A percentile compares a stretch with the other conserved stretches of the same genome.
Evolutionary conservation across 2,797 vertebrate genomes (phyloP).

Genomic region (Coilia nasus): DNA sequence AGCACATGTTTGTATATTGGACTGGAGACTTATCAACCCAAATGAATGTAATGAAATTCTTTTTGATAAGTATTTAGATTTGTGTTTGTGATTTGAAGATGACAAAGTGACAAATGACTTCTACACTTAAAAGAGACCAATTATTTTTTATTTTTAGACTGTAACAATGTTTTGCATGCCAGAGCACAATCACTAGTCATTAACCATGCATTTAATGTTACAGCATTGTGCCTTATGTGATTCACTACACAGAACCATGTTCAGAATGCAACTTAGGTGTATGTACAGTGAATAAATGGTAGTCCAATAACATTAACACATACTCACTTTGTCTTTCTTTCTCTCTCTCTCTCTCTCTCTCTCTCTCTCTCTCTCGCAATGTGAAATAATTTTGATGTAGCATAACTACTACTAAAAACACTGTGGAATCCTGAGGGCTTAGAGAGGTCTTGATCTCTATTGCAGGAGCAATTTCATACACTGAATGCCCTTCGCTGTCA

Average conservation of each 20-base stretch:
- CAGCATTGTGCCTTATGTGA: not conserved
- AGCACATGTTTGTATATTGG: not conserved
- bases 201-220: not conserved
- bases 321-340: not conserved
- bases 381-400: not conserved
- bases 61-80: not conserved
- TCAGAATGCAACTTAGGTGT: not conserved
- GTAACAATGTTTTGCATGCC: not conserved
- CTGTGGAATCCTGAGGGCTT: not conserved
- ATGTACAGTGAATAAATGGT: not conserved
- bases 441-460: not conserved
- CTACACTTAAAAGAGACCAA: not conserved
- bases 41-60: not conserved
- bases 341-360: not conserved
- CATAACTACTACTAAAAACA: not conserved
- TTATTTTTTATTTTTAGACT: not conserved
- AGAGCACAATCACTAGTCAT: not conserved
- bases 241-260: not conserved
- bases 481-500: not conserved
- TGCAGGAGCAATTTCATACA: not conserved
- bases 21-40: not conserved
- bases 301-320: not conserved
- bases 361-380: not conserved
- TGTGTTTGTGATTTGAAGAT: not conserved
- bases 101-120: not conserved